Evolutionary conservation across 2,888 invertebrate species (phyloP), one percentile per base, ranked within the genome.

Genomic region (Apodemia duryi): DNA sequence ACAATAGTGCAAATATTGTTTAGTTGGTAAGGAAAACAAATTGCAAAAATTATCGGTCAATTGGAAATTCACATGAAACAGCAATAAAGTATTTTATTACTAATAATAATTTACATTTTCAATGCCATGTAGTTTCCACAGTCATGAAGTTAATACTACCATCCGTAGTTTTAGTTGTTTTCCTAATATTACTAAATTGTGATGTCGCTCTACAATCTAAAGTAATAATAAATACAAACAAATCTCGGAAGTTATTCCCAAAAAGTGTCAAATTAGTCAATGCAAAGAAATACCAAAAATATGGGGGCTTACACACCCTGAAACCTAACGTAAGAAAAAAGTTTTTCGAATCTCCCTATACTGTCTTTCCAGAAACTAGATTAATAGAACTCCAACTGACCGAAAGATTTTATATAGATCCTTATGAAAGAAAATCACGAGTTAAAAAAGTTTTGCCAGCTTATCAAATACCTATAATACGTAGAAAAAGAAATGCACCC

Each of bases 391-490:
- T 54, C 3, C 28, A 54, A 3, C 10, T 29, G 4, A 28, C 54
- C 7, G 52, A 52, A 6, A 52, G 28, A 21, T 52, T 52, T 52
- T 28, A 52, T 52, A n/a, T 11, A 21, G 54, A 13, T n/a, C 63
- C 21, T n/a, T n/a, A 43, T 2, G 74, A 78, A 5, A 71, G 73
- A 43, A 84, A 79, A 61, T 35, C 72, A 0, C 78, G 83, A 66
- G 77, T 83, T 0, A 85, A 86, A 67, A 89, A 71, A 60, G 67
- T 68, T n/a, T 73, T 75, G 68, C 64, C 69, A 0, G 69, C 67
- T 52, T 68, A 68, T 35, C 60, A 60, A n/a, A 51, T 62, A 4
- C 21, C 65, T n/a, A 35, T 69, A 13, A 64, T 65, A 21, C 69
- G 74, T 61, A 38, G 62, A 6, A 73, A 71, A 61, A 65, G 74